A percentile compares a stretch with the other conserved stretches of the same genome.
Evolutionary conservation across 2,888 invertebrate genomes (phyloP).

Genomic region (Lasioglossum marginatum): DNA sequence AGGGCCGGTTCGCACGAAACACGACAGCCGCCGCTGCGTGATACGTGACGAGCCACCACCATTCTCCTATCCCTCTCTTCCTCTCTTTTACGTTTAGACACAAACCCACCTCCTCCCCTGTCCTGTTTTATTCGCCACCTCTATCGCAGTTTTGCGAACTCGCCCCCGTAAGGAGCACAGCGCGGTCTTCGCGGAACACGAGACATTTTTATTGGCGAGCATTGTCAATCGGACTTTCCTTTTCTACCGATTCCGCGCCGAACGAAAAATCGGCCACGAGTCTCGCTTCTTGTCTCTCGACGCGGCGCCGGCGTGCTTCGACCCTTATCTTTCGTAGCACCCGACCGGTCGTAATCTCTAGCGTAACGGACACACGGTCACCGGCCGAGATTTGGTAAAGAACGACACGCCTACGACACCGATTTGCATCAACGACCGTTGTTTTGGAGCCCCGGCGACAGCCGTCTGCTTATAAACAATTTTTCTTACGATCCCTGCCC

Average conservation of each 20-base stretch:
- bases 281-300: slow-evolving; percentile 14
- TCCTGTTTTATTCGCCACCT: background rate
- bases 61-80: slow-evolving; percentile 12
- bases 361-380: slow-evolving; percentile 19
- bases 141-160: slow-evolving; percentile 23
- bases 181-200: slow-evolving; percentile 3
- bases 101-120: background rate
- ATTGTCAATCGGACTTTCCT: slow-evolving; percentile 15
- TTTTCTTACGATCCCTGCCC: background rate
- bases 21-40: slow-evolving; percentile 65
- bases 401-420: slow-evolving; percentile 36
- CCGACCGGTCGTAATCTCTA: slow-evolving; percentile 25
- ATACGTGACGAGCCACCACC: slow-evolving; percentile 46
- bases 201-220: slow-evolving; percentile 12
- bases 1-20: slow-evolving; percentile 70
- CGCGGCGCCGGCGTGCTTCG: slow-evolving; percentile 18
- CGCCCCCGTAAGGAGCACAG: background rate
- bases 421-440: background rate
- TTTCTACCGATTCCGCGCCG: slow-evolving; percentile 11
- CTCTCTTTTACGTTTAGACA: slow-evolving; percentile 1
- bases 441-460: background rate
- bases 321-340: slow-evolving; percentile 10
- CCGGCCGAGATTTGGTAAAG: slow-evolving; percentile 19
- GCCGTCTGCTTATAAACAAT: slow-evolving; percentile 7
- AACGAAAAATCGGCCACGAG: slow-evolving; percentile 29